A percentile compares a stretch with the other conserved stretches of the same genome.
Evolutionary conservation across 2,113 vertebrate species (phyloP).

Genomic region (Pachycephala philippinensis): DNA sequence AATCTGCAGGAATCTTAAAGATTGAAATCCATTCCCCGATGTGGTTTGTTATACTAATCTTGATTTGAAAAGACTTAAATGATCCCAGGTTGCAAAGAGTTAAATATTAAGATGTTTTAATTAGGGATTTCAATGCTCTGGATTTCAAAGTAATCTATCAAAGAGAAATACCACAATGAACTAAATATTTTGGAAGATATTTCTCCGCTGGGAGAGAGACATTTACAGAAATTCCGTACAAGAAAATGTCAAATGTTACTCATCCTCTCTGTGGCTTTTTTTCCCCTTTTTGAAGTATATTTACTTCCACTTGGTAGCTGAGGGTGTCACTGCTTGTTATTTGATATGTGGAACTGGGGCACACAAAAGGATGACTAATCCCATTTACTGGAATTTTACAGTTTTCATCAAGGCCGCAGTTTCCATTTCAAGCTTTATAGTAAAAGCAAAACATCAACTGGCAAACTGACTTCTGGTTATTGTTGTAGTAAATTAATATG

Average conservation of each 20-base stretch:
- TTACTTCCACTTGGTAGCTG: slow-evolving; percentile 69
- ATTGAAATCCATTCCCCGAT: neutral
- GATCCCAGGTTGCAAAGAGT: slow-evolving; percentile 21
- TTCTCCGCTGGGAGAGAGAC: slow-evolving; percentile 62
- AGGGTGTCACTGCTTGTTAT: slow-evolving; percentile 68
- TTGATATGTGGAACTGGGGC: slow-evolving; percentile 66
- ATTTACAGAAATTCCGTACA: slow-evolving; percentile 56
- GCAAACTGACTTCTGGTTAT: slow-evolving; percentile 18
- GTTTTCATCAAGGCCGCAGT: slow-evolving; percentile 69
- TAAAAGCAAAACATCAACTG: slow-evolving; percentile 58
- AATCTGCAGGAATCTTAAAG: neutral
- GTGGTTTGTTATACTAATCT: neutral
- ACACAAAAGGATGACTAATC: slow-evolving; percentile 75
- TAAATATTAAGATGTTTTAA: slow-evolving; percentile 48
- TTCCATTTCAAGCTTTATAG: slow-evolving; percentile 70
- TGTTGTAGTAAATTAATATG: slow-evolving; percentile 32
- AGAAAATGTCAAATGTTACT: slow-evolving; percentile 78
- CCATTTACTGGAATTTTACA: slow-evolving; percentile 76
- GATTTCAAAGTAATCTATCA: slow-evolving; percentile 46
- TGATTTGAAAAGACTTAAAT: slow-evolving; percentile 4
- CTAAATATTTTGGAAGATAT: slow-evolving; percentile 63
- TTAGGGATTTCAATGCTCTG: neutral
- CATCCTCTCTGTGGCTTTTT: slow-evolving; percentile 50
- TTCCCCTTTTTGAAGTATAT: slow-evolving; percentile 58
- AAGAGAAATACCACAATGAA: slow-evolving; percentile 52